Base-by-base conservation (phyloP, 2,888 invertebrate species). In the Harpalus rufipes region DNA sequence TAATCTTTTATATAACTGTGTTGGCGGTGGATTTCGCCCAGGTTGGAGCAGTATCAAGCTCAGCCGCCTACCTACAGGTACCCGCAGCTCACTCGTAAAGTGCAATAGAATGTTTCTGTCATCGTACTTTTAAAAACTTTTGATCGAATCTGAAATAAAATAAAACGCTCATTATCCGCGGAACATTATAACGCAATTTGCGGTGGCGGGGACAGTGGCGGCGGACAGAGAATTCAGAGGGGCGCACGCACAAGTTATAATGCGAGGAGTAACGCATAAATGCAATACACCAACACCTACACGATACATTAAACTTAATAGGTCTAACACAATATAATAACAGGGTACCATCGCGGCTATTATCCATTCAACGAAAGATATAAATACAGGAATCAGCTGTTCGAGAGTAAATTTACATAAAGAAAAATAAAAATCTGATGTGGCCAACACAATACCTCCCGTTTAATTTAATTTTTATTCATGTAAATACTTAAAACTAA, bases 91-190 rank as follows among this genome's bases (percentile, higher is more conserved):
- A 58, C 78, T 80, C 80, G 80, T 80, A 80, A 80, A 80, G 80
- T 80, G 80, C 80, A 80, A 80, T 80, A 80, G 80, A 80, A 80
- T 80, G 80, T 80, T 80, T 80, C 80, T 80, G 80, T 80, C 80
- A 80, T 68, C 81, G 72, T 68, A 81, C 81, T 81, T 81, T 81
- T 81, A 81, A 81, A 81, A 81, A 81, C 81, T 81, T 81, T 81
- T 81, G 81, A 81, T 81, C 72, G 81, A 81, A 81, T 81, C 81
- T 81, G 81, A 81, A 81, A 81, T 81, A 81, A 81, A 81, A 81
- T 81, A 81, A 81, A 81, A 81, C 81, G 81, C 81, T 81, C 81
- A 81, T 81, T 81, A 81, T 81, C 81, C 81, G 81, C 32, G 39
- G 81, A 81, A 81, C 81, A 81, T 81, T 81, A 81, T 68, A 81